Evolutionary conservation across 1,140 invertebrate species (phyloP).

Genomic region (Cephus cinctus): DNA sequence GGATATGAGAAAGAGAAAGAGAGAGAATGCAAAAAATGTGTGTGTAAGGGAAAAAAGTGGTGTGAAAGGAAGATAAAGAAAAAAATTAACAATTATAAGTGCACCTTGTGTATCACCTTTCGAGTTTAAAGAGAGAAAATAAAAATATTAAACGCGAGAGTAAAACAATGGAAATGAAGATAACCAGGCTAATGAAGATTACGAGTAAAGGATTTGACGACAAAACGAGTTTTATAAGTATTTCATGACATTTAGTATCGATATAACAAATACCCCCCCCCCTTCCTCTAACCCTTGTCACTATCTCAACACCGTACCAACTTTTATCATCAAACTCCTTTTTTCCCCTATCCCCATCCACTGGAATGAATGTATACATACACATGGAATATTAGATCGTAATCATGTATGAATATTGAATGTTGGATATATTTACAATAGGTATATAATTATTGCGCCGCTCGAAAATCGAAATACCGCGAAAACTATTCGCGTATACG

Average conservation of each 20-base stretch:
- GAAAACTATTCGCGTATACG: no score
- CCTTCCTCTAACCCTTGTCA: no score
- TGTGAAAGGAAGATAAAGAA: constrained; percentile 2
- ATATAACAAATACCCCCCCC: no score
- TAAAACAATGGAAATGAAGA: not conserved
- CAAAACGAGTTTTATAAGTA: constrained; percentile 38
- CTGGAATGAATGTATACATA: constrained; percentile 29
- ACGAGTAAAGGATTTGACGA: constrained; percentile 32
- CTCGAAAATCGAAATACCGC: constrained; percentile 17
- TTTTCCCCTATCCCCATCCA: no score
- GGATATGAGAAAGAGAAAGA: no score
- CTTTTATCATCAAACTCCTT: no score
- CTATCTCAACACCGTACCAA: no score
- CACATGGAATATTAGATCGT: constrained; percentile 35
- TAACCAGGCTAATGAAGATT: not conserved
- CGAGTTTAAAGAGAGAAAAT: constrained; percentile 25
- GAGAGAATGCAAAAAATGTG: no score
- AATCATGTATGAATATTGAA: constrained; percentile 41
- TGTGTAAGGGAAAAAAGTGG: constrained; percentile 9
- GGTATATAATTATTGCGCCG: constrained; percentile 23
- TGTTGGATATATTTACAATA: constrained; percentile 38
- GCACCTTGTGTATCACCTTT: constrained; percentile 33
- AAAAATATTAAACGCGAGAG: not conserved
- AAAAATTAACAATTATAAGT: constrained; percentile 19
- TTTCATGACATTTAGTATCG: constrained; percentile 34